These are phyloP conservation scores for Amblyjoppa proteus DNA, from an alignment of 2,888 invertebrate genomes.

Conservation along the genomic window DNA sequence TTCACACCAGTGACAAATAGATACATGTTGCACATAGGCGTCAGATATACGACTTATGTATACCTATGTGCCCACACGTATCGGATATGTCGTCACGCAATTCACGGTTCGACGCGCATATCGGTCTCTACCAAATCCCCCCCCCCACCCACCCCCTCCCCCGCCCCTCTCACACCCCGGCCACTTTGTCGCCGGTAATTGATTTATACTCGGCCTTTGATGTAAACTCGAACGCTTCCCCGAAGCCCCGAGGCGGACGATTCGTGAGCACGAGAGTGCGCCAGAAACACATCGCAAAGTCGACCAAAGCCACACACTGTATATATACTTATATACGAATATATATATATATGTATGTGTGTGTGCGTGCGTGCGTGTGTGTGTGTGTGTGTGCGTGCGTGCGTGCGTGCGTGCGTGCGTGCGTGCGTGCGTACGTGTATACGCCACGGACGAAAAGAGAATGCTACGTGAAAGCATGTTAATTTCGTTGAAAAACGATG, in stretches of 20 bases:
- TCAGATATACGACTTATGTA: neutral
- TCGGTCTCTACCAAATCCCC: conserved; percentile 22
- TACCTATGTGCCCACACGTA: conserved; percentile 30
- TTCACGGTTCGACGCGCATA: conserved; percentile 65
- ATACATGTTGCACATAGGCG: conserved; percentile 13
- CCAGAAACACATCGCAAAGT: conserved; percentile 48
- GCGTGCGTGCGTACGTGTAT: neutral
- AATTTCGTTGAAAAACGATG: conserved; percentile 45
- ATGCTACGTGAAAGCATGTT: conserved; percentile 19
- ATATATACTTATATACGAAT: neutral
- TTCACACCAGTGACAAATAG: conserved; percentile 1
- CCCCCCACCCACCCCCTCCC: conserved; percentile 1
- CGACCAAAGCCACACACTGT: conserved; percentile 10
- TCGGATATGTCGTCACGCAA: conserved; percentile 41
- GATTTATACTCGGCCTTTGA: conserved; percentile 81
- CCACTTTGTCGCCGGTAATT: conserved; percentile 81
- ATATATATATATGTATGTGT: neutral
- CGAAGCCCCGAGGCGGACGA: conserved; percentile 49
- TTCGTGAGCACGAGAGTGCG: conserved; percentile 18
- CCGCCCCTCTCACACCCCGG: conserved; percentile 69
- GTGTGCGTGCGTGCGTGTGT: too few relatives aligned
- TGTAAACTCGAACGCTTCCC: conserved; percentile 70
- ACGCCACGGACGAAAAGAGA: neutral
- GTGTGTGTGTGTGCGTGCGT: too few relatives aligned
- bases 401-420: too few relatives aligned